phyloP scores from a whole-genome alignment of 2,888 invertebrate species.

The Tridacna crocea region DNA sequence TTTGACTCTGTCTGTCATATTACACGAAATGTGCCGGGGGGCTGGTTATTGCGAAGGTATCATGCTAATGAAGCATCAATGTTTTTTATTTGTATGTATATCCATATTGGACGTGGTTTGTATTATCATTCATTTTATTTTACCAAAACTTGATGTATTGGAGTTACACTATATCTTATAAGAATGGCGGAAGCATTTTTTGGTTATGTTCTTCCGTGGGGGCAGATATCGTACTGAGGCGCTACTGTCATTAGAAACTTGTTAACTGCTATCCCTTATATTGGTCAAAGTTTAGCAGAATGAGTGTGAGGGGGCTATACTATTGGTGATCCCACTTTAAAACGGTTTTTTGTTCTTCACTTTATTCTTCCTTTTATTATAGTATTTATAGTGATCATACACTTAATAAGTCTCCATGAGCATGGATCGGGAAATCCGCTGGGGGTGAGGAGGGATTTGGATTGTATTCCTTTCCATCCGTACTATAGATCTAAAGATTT shows the following conservation, averaged over 20 bases:
- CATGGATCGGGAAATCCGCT: constrained; percentile 41
- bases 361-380: constrained; percentile 90
- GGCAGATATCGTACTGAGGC: constrained; percentile 93
- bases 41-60: constrained; percentile 88
- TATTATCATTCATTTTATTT: constrained; percentile 86
- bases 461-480: constrained; percentile 38
- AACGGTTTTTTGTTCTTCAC: constrained; percentile 91
- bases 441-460: constrained; percentile 5
- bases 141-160: constrained; percentile 88
- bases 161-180: constrained; percentile 88
- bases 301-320: constrained; percentile 92
- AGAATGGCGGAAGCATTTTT: constrained; percentile 90
- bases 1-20: constrained; percentile 89
- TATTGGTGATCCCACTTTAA: constrained; percentile 90
- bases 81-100: constrained; percentile 89
- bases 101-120: constrained; percentile 89
- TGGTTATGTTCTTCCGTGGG: constrained; percentile 89
- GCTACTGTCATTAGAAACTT: constrained; percentile 92
- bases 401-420: constrained; percentile 84
- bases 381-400: constrained; percentile 87
- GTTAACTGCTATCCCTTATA: constrained; percentile 89
- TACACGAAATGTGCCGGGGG: constrained; percentile 89
- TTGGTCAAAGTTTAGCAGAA: constrained; percentile 88
- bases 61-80: constrained; percentile 91
- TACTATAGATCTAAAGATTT: constrained; percentile 45